A percentile compares a stretch with the other conserved stretches of the same genome.
phyloP scores from a whole-genome alignment of 2,113 vertebrate species.

The Pangasianodon gigas region DNA sequence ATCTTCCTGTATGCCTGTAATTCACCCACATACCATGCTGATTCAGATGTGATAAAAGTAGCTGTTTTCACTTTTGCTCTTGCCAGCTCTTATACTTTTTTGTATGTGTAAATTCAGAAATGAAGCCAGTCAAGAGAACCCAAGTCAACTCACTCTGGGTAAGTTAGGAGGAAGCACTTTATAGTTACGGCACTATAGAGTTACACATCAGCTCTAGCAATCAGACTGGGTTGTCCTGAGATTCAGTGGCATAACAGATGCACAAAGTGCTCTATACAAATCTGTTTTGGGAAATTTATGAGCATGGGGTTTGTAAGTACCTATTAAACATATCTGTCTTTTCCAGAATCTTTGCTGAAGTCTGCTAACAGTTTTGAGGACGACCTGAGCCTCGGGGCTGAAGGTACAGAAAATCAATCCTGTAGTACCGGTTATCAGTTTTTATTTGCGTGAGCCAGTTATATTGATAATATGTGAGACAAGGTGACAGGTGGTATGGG shows the following conservation, averaged over 20 bases:
- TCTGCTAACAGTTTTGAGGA: slow-evolving; percentile 76
- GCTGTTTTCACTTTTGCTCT: slow-evolving; percentile 20
- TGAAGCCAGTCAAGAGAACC: slow-evolving; percentile 50
- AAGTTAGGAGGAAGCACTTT: slow-evolving; percentile 45
- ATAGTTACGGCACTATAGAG: background rate
- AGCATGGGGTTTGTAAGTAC: background rate
- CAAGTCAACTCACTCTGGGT: slow-evolving; percentile 63
- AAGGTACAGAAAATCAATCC: slow-evolving; percentile 73
- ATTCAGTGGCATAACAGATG: background rate
- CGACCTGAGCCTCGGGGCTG: slow-evolving; percentile 83
- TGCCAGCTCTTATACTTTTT: background rate
- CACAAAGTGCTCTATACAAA: background rate
- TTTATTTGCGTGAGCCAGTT: background rate
- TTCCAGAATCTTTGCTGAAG: slow-evolving; percentile 69
- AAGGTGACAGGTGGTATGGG: background rate
- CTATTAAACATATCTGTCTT: background rate
- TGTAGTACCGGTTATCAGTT: background rate
- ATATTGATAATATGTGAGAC: background rate
- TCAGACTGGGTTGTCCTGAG: background rate
- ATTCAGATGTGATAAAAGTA: slow-evolving; percentile 47
- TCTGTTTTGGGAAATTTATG: background rate
- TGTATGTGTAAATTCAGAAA: slow-evolving; percentile 57
- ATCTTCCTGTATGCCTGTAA: slow-evolving; percentile 28
- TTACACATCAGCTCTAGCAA: background rate
- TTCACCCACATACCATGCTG: slow-evolving; percentile 45